A percentile compares a stretch with the other conserved stretches of the same genome.
Evolutionary conservation across 2,888 invertebrate species (phyloP).

Genomic region (Noctua fimbriata): DNA sequence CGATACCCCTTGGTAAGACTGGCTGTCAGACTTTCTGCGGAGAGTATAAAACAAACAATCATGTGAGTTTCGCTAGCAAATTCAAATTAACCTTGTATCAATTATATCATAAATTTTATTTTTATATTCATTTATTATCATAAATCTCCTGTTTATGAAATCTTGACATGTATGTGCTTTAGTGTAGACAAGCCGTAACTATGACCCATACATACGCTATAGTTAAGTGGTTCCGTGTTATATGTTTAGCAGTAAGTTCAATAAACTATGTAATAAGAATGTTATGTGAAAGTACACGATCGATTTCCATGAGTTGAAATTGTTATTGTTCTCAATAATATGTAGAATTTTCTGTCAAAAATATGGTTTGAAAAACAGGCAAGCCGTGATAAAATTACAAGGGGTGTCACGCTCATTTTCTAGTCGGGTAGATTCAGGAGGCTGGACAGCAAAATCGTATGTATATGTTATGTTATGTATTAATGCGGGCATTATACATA

Average conservation of each 20-base stretch:
- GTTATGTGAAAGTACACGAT: constrained; percentile 52
- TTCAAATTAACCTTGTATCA: not conserved
- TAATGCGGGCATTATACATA: too few species aligned
- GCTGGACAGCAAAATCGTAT: not conserved
- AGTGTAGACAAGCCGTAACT: constrained; percentile 12
- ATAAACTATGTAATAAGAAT: constrained; percentile 45
- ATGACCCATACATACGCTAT: not conserved
- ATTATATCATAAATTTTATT: not conserved
- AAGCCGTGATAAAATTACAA: not conserved
- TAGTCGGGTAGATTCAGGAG: not conserved
- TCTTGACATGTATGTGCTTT: not conserved
- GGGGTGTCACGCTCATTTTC: not conserved
- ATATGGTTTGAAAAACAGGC: constrained; percentile 5
- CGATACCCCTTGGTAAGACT: too few species aligned
- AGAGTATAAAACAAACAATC: too few species aligned
- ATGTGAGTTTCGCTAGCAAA: not conserved
- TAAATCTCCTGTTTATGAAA: not conserved
- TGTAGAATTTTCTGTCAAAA: not conserved
- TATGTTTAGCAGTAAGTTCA: constrained; percentile 55
- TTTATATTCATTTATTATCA: not conserved
- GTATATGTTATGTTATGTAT: too few species aligned
- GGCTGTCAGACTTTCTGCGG: too few species aligned
- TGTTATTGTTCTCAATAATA: constrained; percentile 31
- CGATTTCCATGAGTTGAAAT: constrained; percentile 11
- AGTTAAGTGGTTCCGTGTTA: constrained; percentile 33